Evolutionary conservation across 2,113 vertebrate species (phyloP).

Genomic region (Pardalotus punctatus): DNA sequence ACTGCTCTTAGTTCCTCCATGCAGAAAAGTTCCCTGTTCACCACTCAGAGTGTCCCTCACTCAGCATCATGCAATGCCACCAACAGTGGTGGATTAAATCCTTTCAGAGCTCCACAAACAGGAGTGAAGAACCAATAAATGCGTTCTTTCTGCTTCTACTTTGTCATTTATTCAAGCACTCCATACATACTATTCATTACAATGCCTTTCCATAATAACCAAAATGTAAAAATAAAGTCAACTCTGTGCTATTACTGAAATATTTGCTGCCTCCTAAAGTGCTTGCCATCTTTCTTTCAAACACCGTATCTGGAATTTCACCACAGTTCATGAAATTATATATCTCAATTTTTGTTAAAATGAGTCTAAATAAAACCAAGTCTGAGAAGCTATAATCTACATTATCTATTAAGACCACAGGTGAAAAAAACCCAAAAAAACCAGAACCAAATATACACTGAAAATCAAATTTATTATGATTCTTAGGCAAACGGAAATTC

Average conservation of each 20-base stretch:
- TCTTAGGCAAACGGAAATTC: neutral
- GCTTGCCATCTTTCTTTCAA: neutral
- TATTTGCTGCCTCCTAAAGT: neutral
- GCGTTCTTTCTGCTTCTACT: neutral
- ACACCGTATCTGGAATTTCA: neutral
- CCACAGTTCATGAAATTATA: neutral
- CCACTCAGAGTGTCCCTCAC: neutral
- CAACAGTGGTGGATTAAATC: neutral
- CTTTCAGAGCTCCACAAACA: neutral
- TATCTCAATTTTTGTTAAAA: neutral
- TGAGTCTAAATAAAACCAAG: neutral
- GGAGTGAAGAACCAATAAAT: neutral
- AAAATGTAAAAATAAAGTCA: neutral
- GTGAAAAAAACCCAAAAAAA: neutral
- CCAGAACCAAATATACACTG: neutral
- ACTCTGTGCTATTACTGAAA: neutral
- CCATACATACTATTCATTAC: neutral
- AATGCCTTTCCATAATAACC: neutral
- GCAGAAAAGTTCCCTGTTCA: neutral
- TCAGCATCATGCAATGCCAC: neutral
- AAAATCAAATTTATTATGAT: neutral
- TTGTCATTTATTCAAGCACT: neutral
- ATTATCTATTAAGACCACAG: neutral
- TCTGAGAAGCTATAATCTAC: neutral
- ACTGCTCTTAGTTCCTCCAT: neutral